These are phyloP conservation scores for Peromyscus attwateri DNA, from an alignment of 2,797 vertebrate genomes.

Conservation along the genomic window DNA sequence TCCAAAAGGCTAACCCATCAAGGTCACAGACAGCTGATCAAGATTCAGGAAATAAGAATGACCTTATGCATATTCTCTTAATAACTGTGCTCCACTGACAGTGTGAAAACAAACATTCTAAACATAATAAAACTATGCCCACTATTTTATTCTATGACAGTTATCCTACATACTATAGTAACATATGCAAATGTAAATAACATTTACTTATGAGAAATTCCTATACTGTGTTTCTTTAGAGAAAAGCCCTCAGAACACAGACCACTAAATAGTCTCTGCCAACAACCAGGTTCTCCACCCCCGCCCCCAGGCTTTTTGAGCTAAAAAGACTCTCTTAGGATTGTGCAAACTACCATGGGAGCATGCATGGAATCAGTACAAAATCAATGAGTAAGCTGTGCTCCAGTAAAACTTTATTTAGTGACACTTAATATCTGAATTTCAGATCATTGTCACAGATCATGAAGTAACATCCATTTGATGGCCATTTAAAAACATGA, in stretches of 20 bases:
- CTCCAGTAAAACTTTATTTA: constrained; percentile 46
- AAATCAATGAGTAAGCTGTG: background rate
- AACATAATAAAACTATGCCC: background rate
- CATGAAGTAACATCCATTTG: constrained; percentile 49
- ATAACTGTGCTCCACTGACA: background rate
- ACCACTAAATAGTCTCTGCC: background rate
- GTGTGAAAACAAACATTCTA: background rate
- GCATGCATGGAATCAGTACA: background rate
- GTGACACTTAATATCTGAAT: constrained; percentile 12
- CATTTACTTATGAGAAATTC: background rate
- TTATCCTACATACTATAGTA: background rate
- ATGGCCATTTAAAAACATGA: constrained; percentile 3
- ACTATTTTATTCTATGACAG: constrained; percentile 13
- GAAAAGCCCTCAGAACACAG: constrained; percentile 30
- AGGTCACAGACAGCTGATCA: constrained; percentile 23
- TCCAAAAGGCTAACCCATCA: background rate
- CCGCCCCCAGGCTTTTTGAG: background rate
- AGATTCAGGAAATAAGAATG: constrained; percentile 22
- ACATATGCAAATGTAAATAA: background rate
- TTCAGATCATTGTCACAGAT: constrained; percentile 37
- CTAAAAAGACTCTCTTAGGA: background rate
- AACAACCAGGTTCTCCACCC: background rate
- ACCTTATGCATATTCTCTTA: background rate
- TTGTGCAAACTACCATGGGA: background rate
- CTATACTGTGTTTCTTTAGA: constrained; percentile 42